Base-by-base conservation (phyloP, 2,888 invertebrate genomes). In the Quadroppia sp. region DNA sequence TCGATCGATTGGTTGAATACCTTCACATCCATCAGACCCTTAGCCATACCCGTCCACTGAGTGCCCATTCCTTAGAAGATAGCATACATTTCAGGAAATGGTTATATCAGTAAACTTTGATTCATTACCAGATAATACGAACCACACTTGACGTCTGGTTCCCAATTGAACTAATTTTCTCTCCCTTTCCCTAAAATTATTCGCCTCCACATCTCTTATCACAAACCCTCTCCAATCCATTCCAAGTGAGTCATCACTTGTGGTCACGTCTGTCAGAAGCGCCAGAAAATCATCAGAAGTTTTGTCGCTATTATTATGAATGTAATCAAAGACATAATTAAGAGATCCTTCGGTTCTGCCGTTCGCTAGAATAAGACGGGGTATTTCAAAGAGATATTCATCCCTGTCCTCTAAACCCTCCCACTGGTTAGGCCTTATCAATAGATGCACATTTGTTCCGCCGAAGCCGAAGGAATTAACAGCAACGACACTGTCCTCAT, bases 111-210 rank as follows among this genome's bases (percentile, higher is more conserved):
- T 17, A n/a, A 4, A 2, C 45, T 45, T 45, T 45, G 45, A 45
- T 45, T 45, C 2, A 50, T 20, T 97, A 75, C 98, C 98, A 59
- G 94, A 90, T 84, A 94, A 97, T 76, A 98, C 87, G 83, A 88
- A 97, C 93, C 96, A 98, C 74, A 97, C 84, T 0, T 95, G 94
- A 17, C 91, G 87, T 77, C 87, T 86, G 17, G 85, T 64, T 1
- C 15, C 20, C 3, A 72, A 40, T 40, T 32, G 9, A 7, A 1
- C n/a, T 11, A 72, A 6, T 36, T 30, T 56, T 28, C 71, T 7
- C n/a, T 17, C 13, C 9, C 1, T 20, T 11, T 42, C 36, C n/a
- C 4, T 20, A 2, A 32, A 20, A 30, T 3, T 23, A 2, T 50
- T 13, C 6, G 11, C 20, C 6, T 3, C 2, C 1, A 42, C 25